These are phyloP conservation scores for Drosophila setosimentum DNA, from an alignment of 2,888 invertebrate species.

Conservation along the genomic window DNA sequence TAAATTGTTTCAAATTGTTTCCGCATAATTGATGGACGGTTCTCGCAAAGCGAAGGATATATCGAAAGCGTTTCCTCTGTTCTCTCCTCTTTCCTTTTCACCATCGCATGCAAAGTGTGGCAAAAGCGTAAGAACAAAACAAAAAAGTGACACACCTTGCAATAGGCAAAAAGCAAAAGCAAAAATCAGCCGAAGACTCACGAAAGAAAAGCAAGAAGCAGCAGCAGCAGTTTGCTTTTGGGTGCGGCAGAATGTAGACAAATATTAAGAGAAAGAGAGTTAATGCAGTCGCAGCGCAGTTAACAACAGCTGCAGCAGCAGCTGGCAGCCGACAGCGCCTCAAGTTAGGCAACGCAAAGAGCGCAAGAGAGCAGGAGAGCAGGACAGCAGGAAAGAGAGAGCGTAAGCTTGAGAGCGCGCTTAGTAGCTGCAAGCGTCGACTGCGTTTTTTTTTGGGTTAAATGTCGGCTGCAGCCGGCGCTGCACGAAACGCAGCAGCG, in stretches of 20 bases:
- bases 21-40: slow-evolving; percentile 47
- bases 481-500: slow-evolving; percentile 56
- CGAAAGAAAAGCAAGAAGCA: slow-evolving; percentile 17
- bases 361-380: slow-evolving; percentile 13
- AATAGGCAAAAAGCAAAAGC: slow-evolving; percentile 23
- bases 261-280: slow-evolving; percentile 33
- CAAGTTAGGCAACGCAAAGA: slow-evolving; percentile 65
- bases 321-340: slow-evolving; percentile 65
- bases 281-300: slow-evolving; percentile 39
- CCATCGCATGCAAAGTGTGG: slow-evolving; percentile 37
- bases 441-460: slow-evolving; percentile 75
- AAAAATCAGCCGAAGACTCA: slow-evolving; percentile 38
- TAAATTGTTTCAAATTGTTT: slow-evolving; percentile 68
- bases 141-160: slow-evolving; percentile 82
- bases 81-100: background rate
- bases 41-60: slow-evolving; percentile 26
- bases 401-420: slow-evolving; percentile 46
- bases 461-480: slow-evolving; percentile 74
- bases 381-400: slow-evolving; percentile 15
- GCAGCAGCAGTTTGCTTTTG: slow-evolving; percentile 55
- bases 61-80: slow-evolving; percentile 6
- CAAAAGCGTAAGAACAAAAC: slow-evolving; percentile 74
- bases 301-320: slow-evolving; percentile 36
- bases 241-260: slow-evolving; percentile 72
- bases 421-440: slow-evolving; percentile 46